Conservation (phyloP, 2,888 invertebrate genomes). For the Harmothoe impar region DNA sequence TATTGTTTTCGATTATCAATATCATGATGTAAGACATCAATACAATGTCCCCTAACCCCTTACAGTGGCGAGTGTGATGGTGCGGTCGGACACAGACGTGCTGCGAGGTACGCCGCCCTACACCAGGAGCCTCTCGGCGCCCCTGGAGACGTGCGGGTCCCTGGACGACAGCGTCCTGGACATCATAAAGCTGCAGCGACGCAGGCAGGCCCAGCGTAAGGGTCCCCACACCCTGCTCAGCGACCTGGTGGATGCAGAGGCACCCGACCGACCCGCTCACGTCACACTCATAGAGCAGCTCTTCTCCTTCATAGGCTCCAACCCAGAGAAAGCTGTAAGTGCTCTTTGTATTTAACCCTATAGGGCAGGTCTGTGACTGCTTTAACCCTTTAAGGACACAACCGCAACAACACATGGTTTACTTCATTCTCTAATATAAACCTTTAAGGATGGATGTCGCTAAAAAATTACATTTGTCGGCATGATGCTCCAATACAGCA, state of each 20-base stretch:
- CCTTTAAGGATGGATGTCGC: too few species aligned
- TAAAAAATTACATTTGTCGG: too few species aligned
- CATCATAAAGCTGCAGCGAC: constrained; percentile 77
- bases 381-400: too few species aligned
- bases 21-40: too few species aligned
- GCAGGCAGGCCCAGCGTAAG: constrained; percentile 73
- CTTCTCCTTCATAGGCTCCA: constrained; percentile 82
- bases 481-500: too few species aligned
- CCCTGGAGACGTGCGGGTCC: constrained; percentile 74
- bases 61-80: constrained; percentile 75
- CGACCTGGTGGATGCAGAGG: constrained; percentile 78
- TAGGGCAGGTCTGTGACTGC: too few species aligned
- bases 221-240: constrained; percentile 77
- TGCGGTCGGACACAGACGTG: constrained; percentile 80
- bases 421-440: too few species aligned
- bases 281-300: constrained; percentile 81
- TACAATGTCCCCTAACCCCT: too few species aligned
- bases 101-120: constrained; percentile 73
- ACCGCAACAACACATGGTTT: too few species aligned
- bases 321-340: constrained; percentile 82
- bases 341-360: not conserved
- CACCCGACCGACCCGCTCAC: constrained; percentile 77
- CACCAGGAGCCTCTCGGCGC: constrained; percentile 80
- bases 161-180: constrained; percentile 79
- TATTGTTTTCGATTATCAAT: too few species aligned